phyloP scores from a whole-genome alignment of 1,140 invertebrate species.

The Scaptomyza montana region DNA sequence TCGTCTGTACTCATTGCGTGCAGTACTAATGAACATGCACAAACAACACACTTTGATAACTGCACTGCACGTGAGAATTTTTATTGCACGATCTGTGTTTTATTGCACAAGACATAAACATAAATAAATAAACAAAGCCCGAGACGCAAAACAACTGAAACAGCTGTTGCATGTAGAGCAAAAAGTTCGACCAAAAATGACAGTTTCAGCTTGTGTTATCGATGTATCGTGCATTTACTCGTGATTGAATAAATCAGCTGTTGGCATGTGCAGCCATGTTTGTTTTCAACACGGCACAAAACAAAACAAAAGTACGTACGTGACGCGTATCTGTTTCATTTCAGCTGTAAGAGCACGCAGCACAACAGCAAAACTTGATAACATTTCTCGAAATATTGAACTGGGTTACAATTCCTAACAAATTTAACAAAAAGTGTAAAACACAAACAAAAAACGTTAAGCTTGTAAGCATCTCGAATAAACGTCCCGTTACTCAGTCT shows the following conservation, averaged over 20 bases:
- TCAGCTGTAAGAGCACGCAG: slow-evolving; percentile 29
- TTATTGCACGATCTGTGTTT: slow-evolving; percentile 11
- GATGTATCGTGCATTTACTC: slow-evolving; percentile 2
- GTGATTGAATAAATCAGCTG: slow-evolving; percentile 22
- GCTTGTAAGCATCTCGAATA: slow-evolving; percentile 55
- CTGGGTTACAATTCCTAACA: slow-evolving; percentile 18
- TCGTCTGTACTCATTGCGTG: slow-evolving; percentile 68
- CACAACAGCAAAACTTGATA: slow-evolving; percentile 18
- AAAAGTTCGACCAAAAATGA: slow-evolving; percentile 4
- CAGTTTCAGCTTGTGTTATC: background rate
- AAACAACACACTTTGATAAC: slow-evolving; percentile 7
- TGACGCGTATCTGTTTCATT: slow-evolving; percentile 39
- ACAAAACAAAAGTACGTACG: slow-evolving; percentile 44
- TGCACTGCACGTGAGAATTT: slow-evolving; percentile 15
- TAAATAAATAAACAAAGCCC: slow-evolving; percentile 38
- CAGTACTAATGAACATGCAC: slow-evolving; percentile 20
- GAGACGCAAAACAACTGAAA: slow-evolving; percentile 39
- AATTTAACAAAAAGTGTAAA: slow-evolving; percentile 35
- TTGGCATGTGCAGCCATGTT: slow-evolving; percentile 40
- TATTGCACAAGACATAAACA: slow-evolving; percentile 53
- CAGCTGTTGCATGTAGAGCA: slow-evolving; percentile 62
- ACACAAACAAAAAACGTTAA: slow-evolving; percentile 16
- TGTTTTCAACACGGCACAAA: slow-evolving; percentile 51
- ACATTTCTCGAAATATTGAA: slow-evolving; percentile 27
- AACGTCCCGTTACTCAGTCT: slow-evolving; percentile 48